Base-by-base conservation (phyloP, 1,140 invertebrate species). In the Saxidomus purpurata region DNA sequence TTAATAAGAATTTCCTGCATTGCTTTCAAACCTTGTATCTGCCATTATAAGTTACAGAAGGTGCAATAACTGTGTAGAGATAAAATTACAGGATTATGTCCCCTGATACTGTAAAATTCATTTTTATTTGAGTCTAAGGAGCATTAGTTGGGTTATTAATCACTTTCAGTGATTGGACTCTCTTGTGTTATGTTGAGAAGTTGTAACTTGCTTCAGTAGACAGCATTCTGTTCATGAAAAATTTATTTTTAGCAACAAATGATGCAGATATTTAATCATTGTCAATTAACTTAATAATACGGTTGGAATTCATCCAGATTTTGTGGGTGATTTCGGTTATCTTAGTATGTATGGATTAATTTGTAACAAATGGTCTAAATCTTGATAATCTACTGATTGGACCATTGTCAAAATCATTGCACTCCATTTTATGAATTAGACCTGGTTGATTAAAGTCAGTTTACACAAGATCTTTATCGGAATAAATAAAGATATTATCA, bases 401-500 rank as follows among this genome's bases (percentile, higher is more conserved):
- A 28, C 28, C 3, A 19, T 15, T 38, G 25, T n/a, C 25, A n/a
- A 71, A 71, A 40, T 36, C n/a, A 19, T n/a, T 63, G 59, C 19
- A 22, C 52, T 55, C 15, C 2, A 47, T 6, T 63, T 63, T 4
- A 63, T 63, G 25, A 63, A 63, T 63, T 28, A 63, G 28, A 25
- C 25, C 59, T 28, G 59, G 59, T 28, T 28, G 59, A 63, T 63
- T 63, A 63, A 55, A 28, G n/a, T 63, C 59, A 28, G 59, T 28
- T 28, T 63, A 63, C 25, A 63, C 59, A 63, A 63, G 59, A 63
- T 63, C 15, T 63, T 63, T 28, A 28, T 25, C 25, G 59, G 59
- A 63, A 63, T 63, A n/a, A 63, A 28, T 63, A 63, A 63, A 28
- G n/a, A n/a, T n/a, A 28, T 63, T 63, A 63, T 63, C 59, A 28